These are phyloP conservation scores for Diarsia brunnea DNA, from an alignment of 2,888 invertebrate species.

Conservation along the genomic window DNA sequence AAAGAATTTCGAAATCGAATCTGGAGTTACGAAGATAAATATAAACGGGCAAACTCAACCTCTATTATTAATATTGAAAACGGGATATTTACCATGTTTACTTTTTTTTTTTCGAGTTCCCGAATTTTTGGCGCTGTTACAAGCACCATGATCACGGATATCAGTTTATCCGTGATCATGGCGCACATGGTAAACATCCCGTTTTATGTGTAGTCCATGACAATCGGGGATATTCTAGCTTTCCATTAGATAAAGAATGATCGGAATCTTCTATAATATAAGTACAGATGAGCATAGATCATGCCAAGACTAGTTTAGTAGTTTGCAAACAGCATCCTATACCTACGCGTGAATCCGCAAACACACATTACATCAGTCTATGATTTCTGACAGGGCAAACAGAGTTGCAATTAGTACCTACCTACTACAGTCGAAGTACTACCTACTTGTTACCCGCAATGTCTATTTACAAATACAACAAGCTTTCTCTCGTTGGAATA, in stretches of 20 bases:
- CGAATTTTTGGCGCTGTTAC: no score
- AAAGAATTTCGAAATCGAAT: not conserved
- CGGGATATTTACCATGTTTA: not conserved
- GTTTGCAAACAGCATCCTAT: not conserved
- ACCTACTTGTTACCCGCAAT: conserved; percentile 23
- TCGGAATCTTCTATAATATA: not conserved
- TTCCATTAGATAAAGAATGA: no score
- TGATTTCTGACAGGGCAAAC: conserved; percentile 44
- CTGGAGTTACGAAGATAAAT: not conserved
- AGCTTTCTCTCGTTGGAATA: conserved; percentile 34
- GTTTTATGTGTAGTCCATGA: no score
- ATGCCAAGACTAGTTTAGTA: not conserved
- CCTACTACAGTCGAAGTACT: conserved; percentile 19
- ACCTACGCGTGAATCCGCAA: not conserved
- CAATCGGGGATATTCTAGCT: no score
- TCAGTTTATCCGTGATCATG: no score
- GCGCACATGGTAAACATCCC: no score
- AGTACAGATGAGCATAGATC: not conserved
- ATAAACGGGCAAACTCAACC: no score
- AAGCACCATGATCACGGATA: no score
- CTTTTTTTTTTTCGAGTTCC: no score
- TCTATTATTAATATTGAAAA: no score
- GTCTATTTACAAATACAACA: conserved; percentile 43
- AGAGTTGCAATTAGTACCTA: conserved; percentile 45
- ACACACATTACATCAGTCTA: conserved; percentile 24